phyloP scores from a whole-genome alignment of 2,797 vertebrate genomes.

The Chaetodon trifasciatus region DNA sequence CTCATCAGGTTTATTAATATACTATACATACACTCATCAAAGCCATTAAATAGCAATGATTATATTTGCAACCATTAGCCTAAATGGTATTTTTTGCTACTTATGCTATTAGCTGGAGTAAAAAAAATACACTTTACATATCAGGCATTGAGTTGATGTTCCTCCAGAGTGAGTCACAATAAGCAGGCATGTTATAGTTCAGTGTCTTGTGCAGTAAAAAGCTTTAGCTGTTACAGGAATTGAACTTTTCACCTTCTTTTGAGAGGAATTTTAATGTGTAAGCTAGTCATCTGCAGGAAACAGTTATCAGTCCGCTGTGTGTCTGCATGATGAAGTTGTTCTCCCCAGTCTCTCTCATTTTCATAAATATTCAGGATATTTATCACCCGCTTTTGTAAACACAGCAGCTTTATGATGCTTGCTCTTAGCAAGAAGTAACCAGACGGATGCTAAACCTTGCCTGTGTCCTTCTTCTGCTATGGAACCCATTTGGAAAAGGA shows the following conservation, averaged over 20 bases:
- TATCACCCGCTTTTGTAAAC: slow-evolving; percentile 63
- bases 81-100: slow-evolving; percentile 69
- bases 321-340: slow-evolving; percentile 55
- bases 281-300: slow-evolving; percentile 60
- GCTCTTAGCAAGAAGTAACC: slow-evolving; percentile 53
- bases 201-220: slow-evolving; percentile 30
- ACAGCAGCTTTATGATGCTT: slow-evolving; percentile 64
- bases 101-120: slow-evolving; percentile 62
- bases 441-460: slow-evolving; percentile 33
- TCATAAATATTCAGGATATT: slow-evolving; percentile 75
- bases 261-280: slow-evolving; percentile 54
- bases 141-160: slow-evolving; percentile 66
- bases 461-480: slow-evolving; percentile 6
- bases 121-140: slow-evolving; percentile 55
- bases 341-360: slow-evolving; percentile 62
- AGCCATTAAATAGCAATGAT: slow-evolving; percentile 72
- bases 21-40: slow-evolving; percentile 58
- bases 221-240: slow-evolving; percentile 36
- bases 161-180: slow-evolving; percentile 42
- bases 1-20: slow-evolving; percentile 55
- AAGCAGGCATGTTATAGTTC: slow-evolving; percentile 38
- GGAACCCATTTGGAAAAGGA: slow-evolving; percentile 39
- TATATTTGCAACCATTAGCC: slow-evolving; percentile 68
- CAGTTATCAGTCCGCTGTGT: slow-evolving; percentile 55
- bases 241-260: slow-evolving; percentile 70